Conservation (phyloP, 2,113 vertebrate species). For the Chamaetylas fuelleborni region DNA sequence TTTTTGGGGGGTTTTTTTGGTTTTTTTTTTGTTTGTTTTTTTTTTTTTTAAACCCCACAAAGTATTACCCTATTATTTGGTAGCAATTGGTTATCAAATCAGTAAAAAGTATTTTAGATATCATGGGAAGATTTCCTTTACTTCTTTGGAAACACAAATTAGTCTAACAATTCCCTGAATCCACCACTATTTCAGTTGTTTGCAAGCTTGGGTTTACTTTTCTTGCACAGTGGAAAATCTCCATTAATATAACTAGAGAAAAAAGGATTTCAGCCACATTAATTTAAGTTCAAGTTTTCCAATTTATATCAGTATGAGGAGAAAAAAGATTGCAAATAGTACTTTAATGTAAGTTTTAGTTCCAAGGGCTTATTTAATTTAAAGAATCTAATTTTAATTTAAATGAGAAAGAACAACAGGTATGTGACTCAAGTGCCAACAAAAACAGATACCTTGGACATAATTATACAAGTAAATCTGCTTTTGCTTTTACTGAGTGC, state of each 20-base stretch:
- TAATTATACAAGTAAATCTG: not conserved
- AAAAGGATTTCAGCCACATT: not conserved
- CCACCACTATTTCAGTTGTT: not conserved
- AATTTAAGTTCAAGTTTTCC: not conserved
- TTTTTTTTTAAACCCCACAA: not conserved
- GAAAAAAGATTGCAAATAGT: not conserved
- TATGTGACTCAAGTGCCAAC: not conserved
- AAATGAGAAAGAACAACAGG: not conserved
- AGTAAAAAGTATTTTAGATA: not conserved
- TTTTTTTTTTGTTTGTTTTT: too few species aligned
- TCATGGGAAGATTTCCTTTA: not conserved
- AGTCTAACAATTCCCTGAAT: not conserved
- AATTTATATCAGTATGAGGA: not conserved
- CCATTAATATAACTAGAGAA: not conserved
- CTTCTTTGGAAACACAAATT: not conserved
- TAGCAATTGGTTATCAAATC: not conserved
- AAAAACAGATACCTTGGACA: not conserved
- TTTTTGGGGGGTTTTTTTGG: too few species aligned
- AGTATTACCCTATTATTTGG: not conserved
- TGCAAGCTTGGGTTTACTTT: not conserved
- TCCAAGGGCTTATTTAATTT: not conserved
- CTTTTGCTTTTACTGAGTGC: not conserved
- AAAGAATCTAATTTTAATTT: conserved; percentile 1
- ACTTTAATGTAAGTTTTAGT: not conserved
- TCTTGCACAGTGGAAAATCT: not conserved